Percentiles rank a stretch among this genome's conserved stretches.
These are phyloP conservation scores for Pheosia tremula DNA, from an alignment of 2,888 invertebrate species.

Conservation along the genomic window DNA sequence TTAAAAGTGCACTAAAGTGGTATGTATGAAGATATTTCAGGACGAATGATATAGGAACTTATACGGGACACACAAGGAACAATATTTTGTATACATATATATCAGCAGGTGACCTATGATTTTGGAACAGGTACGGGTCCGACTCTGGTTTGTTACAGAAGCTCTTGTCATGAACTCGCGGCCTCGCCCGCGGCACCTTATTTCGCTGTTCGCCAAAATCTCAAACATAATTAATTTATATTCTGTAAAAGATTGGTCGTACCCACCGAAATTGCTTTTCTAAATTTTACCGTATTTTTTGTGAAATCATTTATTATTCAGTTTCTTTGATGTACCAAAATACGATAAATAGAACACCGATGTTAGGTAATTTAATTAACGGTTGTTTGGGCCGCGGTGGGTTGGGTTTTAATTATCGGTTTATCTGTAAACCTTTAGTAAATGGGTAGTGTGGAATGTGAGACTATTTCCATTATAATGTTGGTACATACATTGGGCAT, in stretches of 20 bases:
- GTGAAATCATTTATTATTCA: not conserved
- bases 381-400: not conserved
- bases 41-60: too few species aligned
- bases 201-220: not conserved
- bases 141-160: not conserved
- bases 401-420: not conserved
- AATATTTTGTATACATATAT: too few species aligned
- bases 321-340: not conserved
- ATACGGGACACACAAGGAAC: too few species aligned
- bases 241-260: not conserved
- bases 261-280: conserved; percentile 2
- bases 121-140: not conserved
- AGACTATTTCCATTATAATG: conserved; percentile 4
- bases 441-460: not conserved
- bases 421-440: conserved; percentile 1
- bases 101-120: not conserved
- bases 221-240: conserved; percentile 9
- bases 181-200: not conserved
- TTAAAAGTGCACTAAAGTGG: too few species aligned
- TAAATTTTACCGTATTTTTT: conserved; percentile 1
- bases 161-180: not conserved
- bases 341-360: not conserved
- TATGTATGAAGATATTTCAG: too few species aligned
- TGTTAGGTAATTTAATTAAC: not conserved
- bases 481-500: not conserved